These are phyloP conservation scores for Drosophila sturtevanti DNA, from an alignment of 1,140 invertebrate genomes.

Conservation along the genomic window DNA sequence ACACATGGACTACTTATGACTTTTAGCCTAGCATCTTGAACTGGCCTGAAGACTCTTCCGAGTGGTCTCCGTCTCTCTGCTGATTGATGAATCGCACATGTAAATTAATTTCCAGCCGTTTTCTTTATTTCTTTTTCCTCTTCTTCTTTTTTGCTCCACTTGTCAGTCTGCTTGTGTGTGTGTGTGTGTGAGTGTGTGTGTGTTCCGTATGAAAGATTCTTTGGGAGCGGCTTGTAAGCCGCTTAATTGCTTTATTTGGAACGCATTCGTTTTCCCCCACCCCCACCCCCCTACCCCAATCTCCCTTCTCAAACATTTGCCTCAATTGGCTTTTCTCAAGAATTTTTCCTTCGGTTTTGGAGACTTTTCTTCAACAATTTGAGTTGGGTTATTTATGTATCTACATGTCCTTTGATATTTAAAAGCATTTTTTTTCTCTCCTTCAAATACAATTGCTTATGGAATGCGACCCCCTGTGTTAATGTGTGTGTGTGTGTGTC, in stretches of 20 bases:
- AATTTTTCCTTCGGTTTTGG: conserved; percentile 28
- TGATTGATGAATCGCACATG: conserved; percentile 80
- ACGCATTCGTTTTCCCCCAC: conserved; percentile 43
- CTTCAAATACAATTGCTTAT: conserved; percentile 55
- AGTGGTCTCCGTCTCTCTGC: conserved; percentile 31
- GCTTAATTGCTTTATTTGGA: conserved; percentile 77
- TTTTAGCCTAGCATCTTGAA: conserved; percentile 61
- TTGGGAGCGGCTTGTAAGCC: conserved; percentile 63
- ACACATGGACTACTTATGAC: conserved; percentile 66
- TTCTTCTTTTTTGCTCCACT: conserved; percentile 41
- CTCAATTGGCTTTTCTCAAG: conserved; percentile 63
- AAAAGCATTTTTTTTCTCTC: conserved; percentile 68
- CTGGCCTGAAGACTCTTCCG: conserved; percentile 25
- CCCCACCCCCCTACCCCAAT: neutral
- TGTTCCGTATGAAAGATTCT: conserved; percentile 5
- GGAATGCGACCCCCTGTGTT: conserved; percentile 46
- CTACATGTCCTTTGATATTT: conserved; percentile 60
- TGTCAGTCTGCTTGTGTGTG: conserved; percentile 63
- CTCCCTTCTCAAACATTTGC: conserved; percentile 23
- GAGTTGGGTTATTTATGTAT: conserved; percentile 58
- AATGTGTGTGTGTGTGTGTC: conserved; percentile 29
- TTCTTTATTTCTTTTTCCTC: conserved; percentile 61
- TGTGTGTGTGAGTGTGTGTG: conserved; percentile 13
- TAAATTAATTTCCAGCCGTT: conserved; percentile 79
- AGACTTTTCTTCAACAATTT: conserved; percentile 1